phyloP scores from a whole-genome alignment of 2,797 vertebrate genomes.

The Acanthiza pusilla region DNA sequence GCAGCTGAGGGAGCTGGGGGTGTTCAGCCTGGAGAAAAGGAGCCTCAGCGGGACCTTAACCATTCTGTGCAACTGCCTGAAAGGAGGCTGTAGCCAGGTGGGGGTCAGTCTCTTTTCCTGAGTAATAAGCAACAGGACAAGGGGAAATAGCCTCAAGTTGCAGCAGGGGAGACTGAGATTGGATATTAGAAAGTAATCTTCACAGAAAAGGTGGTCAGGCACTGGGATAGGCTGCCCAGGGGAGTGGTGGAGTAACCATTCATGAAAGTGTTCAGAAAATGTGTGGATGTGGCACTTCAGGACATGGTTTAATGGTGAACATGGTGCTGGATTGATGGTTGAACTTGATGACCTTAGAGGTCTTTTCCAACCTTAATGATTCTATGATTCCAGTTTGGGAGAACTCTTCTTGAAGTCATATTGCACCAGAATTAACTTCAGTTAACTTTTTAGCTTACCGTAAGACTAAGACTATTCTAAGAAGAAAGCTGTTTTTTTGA shows the following conservation, averaged over 20 bases:
- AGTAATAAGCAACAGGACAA: not conserved
- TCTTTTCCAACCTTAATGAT: not conserved
- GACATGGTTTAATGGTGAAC: not conserved
- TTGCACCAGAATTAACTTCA: not conserved
- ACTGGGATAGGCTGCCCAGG: not conserved
- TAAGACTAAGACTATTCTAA: not conserved
- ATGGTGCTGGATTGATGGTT: not conserved
- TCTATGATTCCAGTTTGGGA: not conserved
- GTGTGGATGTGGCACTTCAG: no score
- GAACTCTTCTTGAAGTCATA: not conserved
- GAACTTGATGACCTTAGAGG: not conserved
- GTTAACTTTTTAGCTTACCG: not conserved
- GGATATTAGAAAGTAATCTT: not conserved
- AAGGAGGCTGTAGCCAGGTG: not conserved
- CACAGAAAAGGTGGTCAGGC: not conserved
- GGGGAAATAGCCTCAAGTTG: not conserved
- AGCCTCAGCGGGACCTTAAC: fast-evolving
- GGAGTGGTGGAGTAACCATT: not conserved
- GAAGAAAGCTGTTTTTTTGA: fast-evolving
- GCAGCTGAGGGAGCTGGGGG: not conserved
- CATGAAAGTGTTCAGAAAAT: not conserved
- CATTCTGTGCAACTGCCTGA: not conserved
- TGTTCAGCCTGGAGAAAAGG: not conserved
- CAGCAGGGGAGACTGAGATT: not conserved
- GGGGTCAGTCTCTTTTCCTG: fast-evolving